Conservation (phyloP, 53 echinoderm and acorn worm genomes). For the Echinarachnius parma region DNA sequence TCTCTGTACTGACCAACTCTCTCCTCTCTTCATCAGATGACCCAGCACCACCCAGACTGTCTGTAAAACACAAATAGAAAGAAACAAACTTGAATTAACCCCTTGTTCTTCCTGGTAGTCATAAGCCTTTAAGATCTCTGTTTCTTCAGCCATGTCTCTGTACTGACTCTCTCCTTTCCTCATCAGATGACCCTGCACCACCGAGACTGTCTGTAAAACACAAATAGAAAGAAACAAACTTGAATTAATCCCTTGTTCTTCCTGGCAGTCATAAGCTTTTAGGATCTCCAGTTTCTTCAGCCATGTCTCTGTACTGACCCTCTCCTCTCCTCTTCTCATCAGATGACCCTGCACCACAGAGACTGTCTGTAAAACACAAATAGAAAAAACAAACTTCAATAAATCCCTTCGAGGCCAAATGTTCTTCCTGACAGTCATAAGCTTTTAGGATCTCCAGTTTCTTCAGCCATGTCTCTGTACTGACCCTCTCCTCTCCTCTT, state of each 20-base stretch:
- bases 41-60: slow-evolving; percentile 64
- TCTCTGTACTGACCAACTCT: slow-evolving; percentile 87
- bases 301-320: slow-evolving; percentile 94
- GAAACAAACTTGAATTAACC: background rate
- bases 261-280: slow-evolving; percentile 77
- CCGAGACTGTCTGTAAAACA: slow-evolving; percentile 72
- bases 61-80: too few species aligned
- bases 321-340: slow-evolving; percentile 97
- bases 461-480: too few species aligned
- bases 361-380: slow-evolving; percentile 71
- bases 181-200: slow-evolving; percentile 76
- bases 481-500: too few species aligned
- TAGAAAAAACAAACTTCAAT: too few species aligned
- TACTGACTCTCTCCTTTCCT: slow-evolving; percentile 93
- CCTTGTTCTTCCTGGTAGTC: slow-evolving; percentile 93
- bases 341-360: slow-evolving; percentile 68
- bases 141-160: slow-evolving; percentile 92
- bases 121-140: slow-evolving; percentile 73
- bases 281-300: slow-evolving; percentile 93
- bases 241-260: too few species aligned
- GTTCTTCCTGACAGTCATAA: too few species aligned
- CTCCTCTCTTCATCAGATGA: slow-evolving; percentile 93
- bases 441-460: too few species aligned
- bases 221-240: too few species aligned
- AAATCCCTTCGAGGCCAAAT: too few species aligned